Percentiles rank a stretch among this genome's conserved stretches.
These are phyloP conservation scores for Amblyteles armatorius DNA, from an alignment of 2,888 invertebrate species.

Conservation along the genomic window DNA sequence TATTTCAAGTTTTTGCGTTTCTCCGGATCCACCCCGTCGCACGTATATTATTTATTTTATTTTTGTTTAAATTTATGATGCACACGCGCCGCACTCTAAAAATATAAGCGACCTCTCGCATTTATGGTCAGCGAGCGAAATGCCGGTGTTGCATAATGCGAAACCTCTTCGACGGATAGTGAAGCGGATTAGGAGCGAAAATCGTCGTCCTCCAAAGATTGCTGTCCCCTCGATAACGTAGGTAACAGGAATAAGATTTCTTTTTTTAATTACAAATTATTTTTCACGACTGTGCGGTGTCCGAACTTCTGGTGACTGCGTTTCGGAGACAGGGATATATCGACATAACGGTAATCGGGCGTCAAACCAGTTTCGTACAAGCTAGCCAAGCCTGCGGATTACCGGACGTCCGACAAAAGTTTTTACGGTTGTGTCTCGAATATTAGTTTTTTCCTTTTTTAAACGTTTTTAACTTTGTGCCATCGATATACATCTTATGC, in stretches of 20 bases:
- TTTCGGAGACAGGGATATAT: neutral
- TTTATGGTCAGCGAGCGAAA: slow-evolving; percentile 56
- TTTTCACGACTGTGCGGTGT: neutral
- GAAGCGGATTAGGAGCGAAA: slow-evolving; percentile 12
- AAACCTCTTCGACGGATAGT: slow-evolving; percentile 18
- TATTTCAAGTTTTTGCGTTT: neutral
- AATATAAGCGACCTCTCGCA: slow-evolving; percentile 27
- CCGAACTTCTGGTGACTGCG: neutral
- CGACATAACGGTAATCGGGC: neutral
- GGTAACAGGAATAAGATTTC: neutral
- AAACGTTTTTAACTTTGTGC: neutral
- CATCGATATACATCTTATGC: no score
- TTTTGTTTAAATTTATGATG: slow-evolving; percentile 8
- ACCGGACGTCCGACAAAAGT: neutral
- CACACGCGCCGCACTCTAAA: slow-evolving; percentile 25
- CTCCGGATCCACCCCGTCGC: neutral
- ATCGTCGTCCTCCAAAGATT: neutral
- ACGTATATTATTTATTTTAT: neutral
- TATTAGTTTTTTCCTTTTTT: neutral
- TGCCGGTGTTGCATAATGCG: slow-evolving; percentile 59
- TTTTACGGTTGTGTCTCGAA: neutral
- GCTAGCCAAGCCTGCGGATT: neutral
- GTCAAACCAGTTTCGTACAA: slow-evolving; percentile 11
- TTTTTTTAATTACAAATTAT: slow-evolving; percentile 14
- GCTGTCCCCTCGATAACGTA: neutral